Base-by-base conservation (phyloP, 2,113 vertebrate genomes). In the Proterorhinus semilunaris region DNA sequence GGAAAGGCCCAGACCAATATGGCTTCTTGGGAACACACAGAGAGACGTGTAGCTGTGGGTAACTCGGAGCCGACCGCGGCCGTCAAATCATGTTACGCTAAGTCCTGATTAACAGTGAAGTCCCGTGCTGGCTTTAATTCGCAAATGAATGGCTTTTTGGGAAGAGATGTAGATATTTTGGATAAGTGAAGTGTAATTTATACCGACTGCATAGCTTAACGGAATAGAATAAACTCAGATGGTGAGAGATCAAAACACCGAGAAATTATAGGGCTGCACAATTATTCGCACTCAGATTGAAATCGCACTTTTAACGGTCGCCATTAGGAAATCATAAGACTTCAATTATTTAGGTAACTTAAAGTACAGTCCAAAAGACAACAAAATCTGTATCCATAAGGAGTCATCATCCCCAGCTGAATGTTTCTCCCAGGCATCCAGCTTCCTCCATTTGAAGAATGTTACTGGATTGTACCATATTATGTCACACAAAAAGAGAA, bases 21-120 rank as follows among this genome's bases (percentile, higher is more conserved):
- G 66, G n/a, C 71, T 67, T 50, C 50, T 8, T 42, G 61, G 51
- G 81, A 76, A 83, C 73, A 82, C 80, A 87, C 74, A 87, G 64
- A 72, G 76, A 78, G 74, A 75, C 50, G 63, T 63, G 44, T 13
- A 10, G 57, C 74, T 72, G 47, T 43, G 72, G 80, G 70, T 64
- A 65, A 49, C 71, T 59, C 50, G 27, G 4, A 55, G 62, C 65
- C 64, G 46, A 58, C 55, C 36, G 50, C 70, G 43, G 81, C 75
- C 78, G 55, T 76, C 74, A 59, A 66, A 68, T 54, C 62, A 73
- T 57, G 52, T 65, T 79, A 62, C 71, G 62, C 27, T 17, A 58
- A 62, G 66, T 52, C 16, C 48, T 71, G 66, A 85, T 83, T 68
- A 58, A 69, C 78, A 71, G 68, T 54, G 74, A 78, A 83, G 75